Base-by-base conservation (phyloP, 2,113 vertebrate genomes). In the Protobothrops mucrosquamatus region DNA sequence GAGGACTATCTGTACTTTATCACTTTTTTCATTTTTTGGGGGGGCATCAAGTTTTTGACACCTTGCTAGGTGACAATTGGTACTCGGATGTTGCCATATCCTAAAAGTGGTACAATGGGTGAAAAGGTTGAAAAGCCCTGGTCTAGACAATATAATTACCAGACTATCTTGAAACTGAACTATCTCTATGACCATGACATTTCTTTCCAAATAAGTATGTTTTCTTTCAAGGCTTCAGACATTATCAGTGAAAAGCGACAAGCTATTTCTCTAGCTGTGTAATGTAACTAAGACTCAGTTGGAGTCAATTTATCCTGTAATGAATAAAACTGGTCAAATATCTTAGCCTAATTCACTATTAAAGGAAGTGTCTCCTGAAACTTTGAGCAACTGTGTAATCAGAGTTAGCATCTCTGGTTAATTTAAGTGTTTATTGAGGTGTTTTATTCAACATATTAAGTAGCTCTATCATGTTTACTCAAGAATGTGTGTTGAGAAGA, bases 381-480 rank as follows among this genome's bases (percentile, higher is more conserved):
- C 69, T 51, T 87, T 24, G 43, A 46, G 3, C 39, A 24, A 86
- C 11, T 39, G 48, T 22, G 24, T 18, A 64, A 87, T 46, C 29
- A 61, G 22, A 64, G 29, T 64, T 24, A 15, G 51, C 6, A 81
- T 89, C 54, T 81, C 34, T 88, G 39, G 91, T 91, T 89, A 46
- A 56, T 15, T 89, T 74, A 88, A 92, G 26, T 2, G 51, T 6
- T 94, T 87, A 48, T 89, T 46, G 91, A 94, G 91, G 87, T 57
- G 92, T 81, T 93, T 8, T 15, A 59, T 81, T 91, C 12, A 43
- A 0, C 24, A 85, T 94, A 51, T 93, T 89, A 88, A 95, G 56
- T 57, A 55, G 4, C 12, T 54, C 81, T 15, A 85, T 10, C 0
- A 15, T 11, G 89, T 94, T 52, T 20, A 55, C 26, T 0, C n/a